phyloP scores from a whole-genome alignment of 2,888 invertebrate species.

The Vanessa cardui region DNA sequence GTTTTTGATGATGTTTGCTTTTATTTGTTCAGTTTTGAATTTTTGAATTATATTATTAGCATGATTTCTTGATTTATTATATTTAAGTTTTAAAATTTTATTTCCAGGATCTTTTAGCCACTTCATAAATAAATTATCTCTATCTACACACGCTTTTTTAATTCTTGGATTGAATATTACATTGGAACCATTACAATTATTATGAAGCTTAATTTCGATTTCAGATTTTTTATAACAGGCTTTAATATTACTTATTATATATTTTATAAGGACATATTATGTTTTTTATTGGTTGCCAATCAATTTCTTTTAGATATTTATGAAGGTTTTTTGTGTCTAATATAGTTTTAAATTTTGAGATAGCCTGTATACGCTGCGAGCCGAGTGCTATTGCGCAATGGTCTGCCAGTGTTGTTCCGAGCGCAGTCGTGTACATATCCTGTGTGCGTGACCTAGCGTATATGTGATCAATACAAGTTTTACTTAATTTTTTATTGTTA shows the following conservation, averaged over 20 bases:
- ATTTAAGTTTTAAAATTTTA: slow-evolving; percentile 21
- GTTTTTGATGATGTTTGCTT: no score
- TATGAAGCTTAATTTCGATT: slow-evolving; percentile 6
- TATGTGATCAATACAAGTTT: no score
- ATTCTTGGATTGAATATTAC: background rate
- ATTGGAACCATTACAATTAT: background rate
- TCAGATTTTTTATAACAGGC: slow-evolving; percentile 13
- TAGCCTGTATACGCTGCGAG: no score
- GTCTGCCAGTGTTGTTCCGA: no score
- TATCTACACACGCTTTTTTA: slow-evolving; percentile 5
- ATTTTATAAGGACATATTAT: no score
- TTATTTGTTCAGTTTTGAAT: slow-evolving; percentile 6
- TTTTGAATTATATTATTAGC: slow-evolving; percentile 29
- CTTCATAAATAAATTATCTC: slow-evolving; percentile 3
- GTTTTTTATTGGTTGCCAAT: no score
- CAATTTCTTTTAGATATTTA: no score
- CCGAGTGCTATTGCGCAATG: no score
- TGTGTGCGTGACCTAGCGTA: no score
- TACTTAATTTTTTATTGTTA: slow-evolving; percentile 17
- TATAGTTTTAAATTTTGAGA: no score
- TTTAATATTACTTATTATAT: slow-evolving; percentile 10
- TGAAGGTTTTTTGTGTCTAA: no score
- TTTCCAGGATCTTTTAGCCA: slow-evolving; percentile 5
- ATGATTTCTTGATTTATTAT: slow-evolving; percentile 21
- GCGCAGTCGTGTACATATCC: no score